Percentiles rank a stretch among this genome's conserved stretches.
phyloP scores from a whole-genome alignment of 2,888 invertebrate genomes.

The Griposia aprilina region DNA sequence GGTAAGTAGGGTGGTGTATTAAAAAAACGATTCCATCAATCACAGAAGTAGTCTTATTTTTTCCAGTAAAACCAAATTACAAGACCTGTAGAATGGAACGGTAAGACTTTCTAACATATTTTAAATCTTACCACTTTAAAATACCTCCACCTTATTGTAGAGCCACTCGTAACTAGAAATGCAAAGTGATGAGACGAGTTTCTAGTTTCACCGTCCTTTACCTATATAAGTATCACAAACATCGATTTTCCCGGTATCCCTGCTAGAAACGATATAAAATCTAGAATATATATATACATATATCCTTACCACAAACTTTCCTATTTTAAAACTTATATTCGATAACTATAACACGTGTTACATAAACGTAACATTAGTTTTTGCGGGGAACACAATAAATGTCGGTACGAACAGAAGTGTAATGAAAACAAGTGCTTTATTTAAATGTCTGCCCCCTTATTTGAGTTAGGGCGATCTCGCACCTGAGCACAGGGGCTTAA shows the following conservation, averaged over 20 bases:
- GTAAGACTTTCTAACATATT: not conserved
- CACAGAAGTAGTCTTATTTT: not conserved
- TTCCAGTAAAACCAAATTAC: not conserved
- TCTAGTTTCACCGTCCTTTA: not conserved
- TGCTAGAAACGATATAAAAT: conserved; percentile 1
- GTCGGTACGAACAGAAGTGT: conserved; percentile 73
- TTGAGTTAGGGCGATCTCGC: conserved; percentile 87
- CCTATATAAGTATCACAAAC: conserved; percentile 10
- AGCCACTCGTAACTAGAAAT: not conserved
- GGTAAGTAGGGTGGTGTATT: not conserved
- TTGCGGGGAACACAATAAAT: conserved; percentile 68
- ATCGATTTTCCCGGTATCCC: not conserved
- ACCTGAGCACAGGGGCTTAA: conserved; percentile 87
- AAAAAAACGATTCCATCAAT: not conserved
- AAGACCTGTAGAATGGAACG: not conserved
- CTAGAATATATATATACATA: not conserved
- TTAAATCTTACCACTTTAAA: not conserved
- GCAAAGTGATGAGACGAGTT: not conserved
- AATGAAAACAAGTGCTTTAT: conserved; percentile 85
- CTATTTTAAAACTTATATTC: conserved; percentile 28
- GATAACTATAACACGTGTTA: conserved; percentile 46
- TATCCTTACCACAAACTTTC: conserved; percentile 19
- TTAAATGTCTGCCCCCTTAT: conserved; percentile 86
- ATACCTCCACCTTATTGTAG: not conserved
- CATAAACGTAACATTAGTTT: conserved; percentile 60